Evolutionary conservation across 1,140 invertebrate species (phyloP).

Genomic region (Drosophila ohnishii): DNA sequence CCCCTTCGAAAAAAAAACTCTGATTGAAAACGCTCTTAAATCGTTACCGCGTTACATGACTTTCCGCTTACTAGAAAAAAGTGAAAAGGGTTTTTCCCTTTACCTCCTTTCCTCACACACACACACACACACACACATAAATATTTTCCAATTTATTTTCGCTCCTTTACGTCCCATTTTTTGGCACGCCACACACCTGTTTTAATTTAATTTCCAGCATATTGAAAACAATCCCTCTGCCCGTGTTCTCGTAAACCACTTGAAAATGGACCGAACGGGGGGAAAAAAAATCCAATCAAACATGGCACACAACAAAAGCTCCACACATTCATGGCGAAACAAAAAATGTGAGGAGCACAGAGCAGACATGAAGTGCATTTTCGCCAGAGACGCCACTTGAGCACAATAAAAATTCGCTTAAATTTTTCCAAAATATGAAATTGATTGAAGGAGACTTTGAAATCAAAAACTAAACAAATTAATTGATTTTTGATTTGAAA

Average conservation of each 20-base stretch:
- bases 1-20: background rate
- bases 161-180: conserved; percentile 4
- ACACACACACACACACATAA: background rate
- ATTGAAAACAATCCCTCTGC: conserved; percentile 47
- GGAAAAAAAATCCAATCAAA: conserved; percentile 58
- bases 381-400: conserved; percentile 43
- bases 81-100: conserved; percentile 7
- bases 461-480: background rate
- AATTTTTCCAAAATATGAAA: conserved; percentile 24
- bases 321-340: conserved; percentile 19
- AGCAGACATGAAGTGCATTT: conserved; percentile 32
- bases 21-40: conserved; percentile 35
- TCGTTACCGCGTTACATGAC: conserved; percentile 24
- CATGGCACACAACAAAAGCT: conserved; percentile 49
- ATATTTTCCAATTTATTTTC: conserved; percentile 42
- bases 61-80: conserved; percentile 24
- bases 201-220: conserved; percentile 71
- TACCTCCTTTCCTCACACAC: background rate
- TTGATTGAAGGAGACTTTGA: background rate
- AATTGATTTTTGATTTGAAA: background rate
- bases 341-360: conserved; percentile 4
- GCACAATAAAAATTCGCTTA: conserved; percentile 51
- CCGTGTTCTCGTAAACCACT: conserved; percentile 18
- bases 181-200: conserved; percentile 43
- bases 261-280: conserved; percentile 20